phyloP scores from a whole-genome alignment of 1,140 invertebrate species.

The Psix sp. region DNA sequence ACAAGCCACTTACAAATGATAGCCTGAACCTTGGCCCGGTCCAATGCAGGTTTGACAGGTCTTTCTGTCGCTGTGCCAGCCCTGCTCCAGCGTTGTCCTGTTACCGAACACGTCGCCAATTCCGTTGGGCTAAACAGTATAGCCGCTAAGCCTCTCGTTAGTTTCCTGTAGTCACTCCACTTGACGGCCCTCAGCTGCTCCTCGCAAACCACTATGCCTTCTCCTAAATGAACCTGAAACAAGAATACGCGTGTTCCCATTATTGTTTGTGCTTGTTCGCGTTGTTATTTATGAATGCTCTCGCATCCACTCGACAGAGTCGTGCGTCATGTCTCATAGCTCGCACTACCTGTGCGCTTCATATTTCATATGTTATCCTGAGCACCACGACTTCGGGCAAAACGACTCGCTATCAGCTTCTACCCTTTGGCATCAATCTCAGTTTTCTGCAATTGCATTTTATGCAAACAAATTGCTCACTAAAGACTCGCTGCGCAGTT shows the following conservation, averaged over 20 bases:
- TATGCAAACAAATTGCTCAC: too few relatives aligned
- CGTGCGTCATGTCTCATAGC: constrained; percentile 1
- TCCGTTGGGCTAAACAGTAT: constrained; percentile 85
- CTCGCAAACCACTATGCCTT: constrained; percentile 84
- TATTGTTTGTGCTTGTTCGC: constrained; percentile 16
- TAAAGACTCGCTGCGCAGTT: too few relatives aligned
- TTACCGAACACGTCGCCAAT: constrained; percentile 84
- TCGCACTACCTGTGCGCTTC: constrained; percentile 4
- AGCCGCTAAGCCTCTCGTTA: constrained; percentile 84
- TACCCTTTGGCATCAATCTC: constrained; percentile 5
- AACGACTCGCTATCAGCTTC: not conserved
- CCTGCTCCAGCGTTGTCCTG: constrained; percentile 84
- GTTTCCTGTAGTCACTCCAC: constrained; percentile 84
- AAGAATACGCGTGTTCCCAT: constrained; percentile 1
- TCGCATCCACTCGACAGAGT: not conserved
- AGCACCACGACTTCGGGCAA: not conserved
- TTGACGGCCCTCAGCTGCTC: constrained; percentile 83
- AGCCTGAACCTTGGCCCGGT: constrained; percentile 83
- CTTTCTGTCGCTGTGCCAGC: constrained; percentile 82
- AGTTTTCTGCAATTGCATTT: too few relatives aligned
- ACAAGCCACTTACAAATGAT: constrained; percentile 80
- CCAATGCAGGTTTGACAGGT: constrained; percentile 84
- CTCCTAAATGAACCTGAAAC: constrained; percentile 82
- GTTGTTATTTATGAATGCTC: constrained; percentile 40
- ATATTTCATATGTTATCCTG: constrained; percentile 16